Conservation (phyloP, 2,113 vertebrate genomes). For the Pterocles gutturalis region DNA sequence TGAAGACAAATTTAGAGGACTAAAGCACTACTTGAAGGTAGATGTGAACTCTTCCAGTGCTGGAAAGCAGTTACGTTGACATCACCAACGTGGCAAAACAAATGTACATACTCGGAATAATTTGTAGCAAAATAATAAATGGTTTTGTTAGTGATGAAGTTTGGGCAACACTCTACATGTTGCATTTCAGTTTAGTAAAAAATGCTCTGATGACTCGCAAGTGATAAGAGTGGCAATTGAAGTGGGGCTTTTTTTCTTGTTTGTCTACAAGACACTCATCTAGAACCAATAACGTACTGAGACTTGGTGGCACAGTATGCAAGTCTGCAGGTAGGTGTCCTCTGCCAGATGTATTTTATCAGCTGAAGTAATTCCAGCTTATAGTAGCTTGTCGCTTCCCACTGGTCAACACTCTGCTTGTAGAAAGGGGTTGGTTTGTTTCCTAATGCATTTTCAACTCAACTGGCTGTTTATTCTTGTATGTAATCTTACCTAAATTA, state of each 20-base stretch:
- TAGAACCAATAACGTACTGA: neutral
- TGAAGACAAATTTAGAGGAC: neutral
- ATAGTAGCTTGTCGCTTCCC: neutral
- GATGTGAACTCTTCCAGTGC: neutral
- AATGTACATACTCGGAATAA: neutral
- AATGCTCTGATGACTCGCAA: accelerated
- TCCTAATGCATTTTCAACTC: neutral
- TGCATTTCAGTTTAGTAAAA: neutral
- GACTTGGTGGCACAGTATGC: neutral
- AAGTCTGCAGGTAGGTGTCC: neutral
- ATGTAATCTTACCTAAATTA: neutral
- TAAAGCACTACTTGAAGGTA: neutral
- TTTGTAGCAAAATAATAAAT: neutral
- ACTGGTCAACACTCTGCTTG: neutral
- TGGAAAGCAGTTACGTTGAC: neutral
- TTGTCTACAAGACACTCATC: neutral
- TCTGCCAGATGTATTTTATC: neutral
- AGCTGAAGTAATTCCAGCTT: neutral
- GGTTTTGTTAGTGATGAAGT: neutral
- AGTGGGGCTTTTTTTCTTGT: neutral
- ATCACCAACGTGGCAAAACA: neutral
- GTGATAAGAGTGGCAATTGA: neutral
- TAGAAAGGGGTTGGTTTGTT: neutral
- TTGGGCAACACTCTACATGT: accelerated
- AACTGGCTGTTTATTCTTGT: neutral